Evolutionary conservation across 2,888 invertebrate genomes (phyloP), one percentile per base, ranked within the genome.

Genomic region (Apamea crenata): DNA sequence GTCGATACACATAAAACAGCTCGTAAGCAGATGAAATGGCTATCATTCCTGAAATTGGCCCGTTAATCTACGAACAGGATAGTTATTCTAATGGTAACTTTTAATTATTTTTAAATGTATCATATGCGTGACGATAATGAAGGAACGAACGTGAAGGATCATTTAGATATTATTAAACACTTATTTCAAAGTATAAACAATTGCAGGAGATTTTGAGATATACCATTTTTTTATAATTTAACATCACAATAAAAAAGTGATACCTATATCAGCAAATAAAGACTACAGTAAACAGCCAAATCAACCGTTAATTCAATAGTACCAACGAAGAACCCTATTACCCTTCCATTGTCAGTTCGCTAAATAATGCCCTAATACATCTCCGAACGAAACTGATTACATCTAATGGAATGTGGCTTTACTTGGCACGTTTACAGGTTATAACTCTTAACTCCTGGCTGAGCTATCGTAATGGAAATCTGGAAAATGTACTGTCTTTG

Each of bases 391-490:
- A 80, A 66, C 80, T 77, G 85, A 87, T 85, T 82, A 80, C 67
- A 74, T 80, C 61, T 85, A 85, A 85, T 87, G 72, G 79, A 80
- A 75, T 80, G 71, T 80, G 75, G 78, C 44, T 81, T 71, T 67
- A 75, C 77, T 81, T 79, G 74, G 73, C 75, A 82, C 72, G 71
- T 80, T 76, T 74, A 85, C 78, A 68, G 82, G 71, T 83, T 61
- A 81, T 78, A 79, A 76, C 72, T 72, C 74, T 32, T 63, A 7
- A 74, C 67, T 71, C 50, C 61, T 66, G 65, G 50, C 56, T 68
- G 65, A 82, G 79, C 29, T 87, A 85, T 87, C 82, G 74, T 85
- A 85, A 87, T 82, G 59, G 70, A 77, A 82, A 85, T 87, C 85
- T 80, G 40, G 71, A 61, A 66, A 76, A 86, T 83, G 36, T 83